Base-by-base conservation (phyloP, 1,140 invertebrate genomes). In the Steinernema feltiae region DNA sequence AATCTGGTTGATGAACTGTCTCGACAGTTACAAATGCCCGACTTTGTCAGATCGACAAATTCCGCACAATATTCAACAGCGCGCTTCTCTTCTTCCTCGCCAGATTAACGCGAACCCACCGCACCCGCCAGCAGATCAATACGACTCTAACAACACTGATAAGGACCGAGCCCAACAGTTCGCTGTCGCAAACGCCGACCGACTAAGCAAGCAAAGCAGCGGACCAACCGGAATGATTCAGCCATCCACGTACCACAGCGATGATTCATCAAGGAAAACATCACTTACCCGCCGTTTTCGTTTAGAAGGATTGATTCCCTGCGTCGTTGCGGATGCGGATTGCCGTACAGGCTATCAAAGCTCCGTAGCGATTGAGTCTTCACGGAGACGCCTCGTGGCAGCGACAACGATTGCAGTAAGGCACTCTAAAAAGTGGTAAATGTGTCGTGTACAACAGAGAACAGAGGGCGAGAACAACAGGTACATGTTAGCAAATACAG, bases 401-500 rank as follows among this genome's bases (percentile, higher is more conserved):
- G 24, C 12, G 53, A 63, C 2, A 63, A 21, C 12, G 53, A 63
- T 63, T 63, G 53, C 53, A 63, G 53, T 12, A 63, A 27, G 3
- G 53, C 53, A 63, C 53, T 63, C 53, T 63, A 35, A 41, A 70
- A 70, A n/a, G n/a, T n/a, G n/a, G n/a, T n/a, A n/a, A n/a, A n/a
- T n/a, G n/a, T n/a, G n/a, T n/a, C n/a, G n/a, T n/a, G n/a, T n/a
- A 63, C 53, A 74, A 74, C 46, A 74, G 30, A 53, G 69, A 74
- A 74, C 46, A 74, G 30, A 53, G 69, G 73, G 63, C 31, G 31
- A 73, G 53, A 69, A 69, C 63, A 69, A 32, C 69, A 69, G 69
- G 63, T 32, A 74, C 32, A 74, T 74, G 35, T 30, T 7, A 70
- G 72, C 12, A 24, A 46, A n/a, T 30, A 72, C 35, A 41, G 53